phyloP scores from a whole-genome alignment of 2,888 invertebrate genomes.

The Ceratothoa steindachneri region DNA sequence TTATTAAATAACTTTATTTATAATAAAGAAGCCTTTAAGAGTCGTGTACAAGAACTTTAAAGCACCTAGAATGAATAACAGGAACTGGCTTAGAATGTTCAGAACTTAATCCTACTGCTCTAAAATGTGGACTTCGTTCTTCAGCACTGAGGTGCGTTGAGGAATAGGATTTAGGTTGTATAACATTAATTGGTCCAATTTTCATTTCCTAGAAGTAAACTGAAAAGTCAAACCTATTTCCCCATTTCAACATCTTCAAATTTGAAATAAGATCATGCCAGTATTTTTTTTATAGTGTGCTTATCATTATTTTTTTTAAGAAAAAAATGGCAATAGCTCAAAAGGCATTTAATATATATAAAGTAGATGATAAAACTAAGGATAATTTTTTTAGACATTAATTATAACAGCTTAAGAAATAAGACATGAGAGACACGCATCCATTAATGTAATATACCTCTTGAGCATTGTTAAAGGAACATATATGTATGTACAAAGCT shows the following conservation, averaged over 20 bases:
- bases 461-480: background rate
- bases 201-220: background rate
- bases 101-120: background rate
- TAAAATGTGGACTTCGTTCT: background rate
- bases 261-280: background rate
- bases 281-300: background rate
- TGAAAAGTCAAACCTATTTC: background rate
- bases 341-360: background rate
- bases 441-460: background rate
- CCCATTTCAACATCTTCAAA: background rate
- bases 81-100: background rate
- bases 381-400: background rate
- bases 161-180: background rate
- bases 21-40: conserved; percentile 5
- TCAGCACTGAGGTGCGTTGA: background rate
- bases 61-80: background rate
- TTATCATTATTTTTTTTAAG: background rate
- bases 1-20: conserved; percentile 2
- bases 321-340: background rate
- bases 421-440: background rate
- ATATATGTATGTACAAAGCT: background rate
- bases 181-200: background rate
- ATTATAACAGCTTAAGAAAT: background rate
- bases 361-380: background rate
- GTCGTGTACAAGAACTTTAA: conserved; percentile 6